Base-by-base conservation (phyloP, 2,113 vertebrate genomes). In the Neolamprologus hecqui region DNA sequence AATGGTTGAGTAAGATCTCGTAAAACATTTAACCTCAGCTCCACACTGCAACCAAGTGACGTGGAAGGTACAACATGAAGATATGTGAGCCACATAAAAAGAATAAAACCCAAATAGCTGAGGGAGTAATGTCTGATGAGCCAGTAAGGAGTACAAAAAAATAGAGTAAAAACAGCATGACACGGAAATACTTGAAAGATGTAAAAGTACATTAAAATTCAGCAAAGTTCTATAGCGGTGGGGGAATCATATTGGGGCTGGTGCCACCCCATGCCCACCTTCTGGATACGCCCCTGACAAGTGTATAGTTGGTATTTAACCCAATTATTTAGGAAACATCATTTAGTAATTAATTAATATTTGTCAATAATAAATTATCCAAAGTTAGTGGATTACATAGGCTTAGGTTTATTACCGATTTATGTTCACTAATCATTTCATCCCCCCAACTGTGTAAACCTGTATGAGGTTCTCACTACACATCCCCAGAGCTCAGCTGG, bases 241-340 rank as follows among this genome's bases (percentile, higher is more conserved):
- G 10, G 33, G 26, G 26, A 31, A 37, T 37, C 11, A 21, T 42
- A 26, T 42, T 15, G 21, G 65, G 37, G 65, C 21, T 73, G 21
- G 37, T 73, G 65, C 13, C 8, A 73, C 21, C 37, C 37, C n/a
- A 2, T 23, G 13, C 12, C n/a, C 65, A 40, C 65, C 35, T 23
- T 70, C n/a, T 42, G 12, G n/a, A 70, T 40, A 70, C 65, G 3
- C n/a, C 35, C 35, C 11, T 42, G 35, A 70, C 3, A 70, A 23
- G n/a, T 14, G 12, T 14, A 1, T 0, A 0, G 7, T 70, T 68
- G 14, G 35, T 70, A 23, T 23, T 73, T 9, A 73, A 45, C 0
- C 40, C 21, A 26, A 5, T 7, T 75, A 47, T 28, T 75, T 75
- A 0, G 23, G 40, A 75, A 47, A 6, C 6, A 28, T 45, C 23